These are phyloP conservation scores for Melanaphis sacchari DNA, from an alignment of 1,140 invertebrate genomes.

Conservation along the genomic window DNA sequence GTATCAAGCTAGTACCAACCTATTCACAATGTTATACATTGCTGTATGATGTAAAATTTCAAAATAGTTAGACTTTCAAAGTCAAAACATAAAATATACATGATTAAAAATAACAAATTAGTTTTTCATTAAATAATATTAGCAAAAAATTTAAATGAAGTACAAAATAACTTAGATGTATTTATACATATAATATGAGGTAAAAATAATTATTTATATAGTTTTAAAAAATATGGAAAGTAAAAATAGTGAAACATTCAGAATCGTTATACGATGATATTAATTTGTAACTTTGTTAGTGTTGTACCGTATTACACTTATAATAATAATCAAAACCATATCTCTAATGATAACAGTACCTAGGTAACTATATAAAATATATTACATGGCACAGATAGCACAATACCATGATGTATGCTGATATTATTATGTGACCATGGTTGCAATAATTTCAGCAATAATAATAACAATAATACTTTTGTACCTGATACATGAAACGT, in stretches of 20 bases:
- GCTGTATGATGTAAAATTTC: no score
- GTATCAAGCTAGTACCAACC: no score
- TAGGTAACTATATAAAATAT: background rate
- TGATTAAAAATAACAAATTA: no score
- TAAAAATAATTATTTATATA: background rate
- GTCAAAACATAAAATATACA: no score
- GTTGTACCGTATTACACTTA: background rate
- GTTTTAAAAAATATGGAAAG: background rate
- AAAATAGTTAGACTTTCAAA: no score
- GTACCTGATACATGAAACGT: slow-evolving; percentile 64
- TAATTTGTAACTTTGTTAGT: background rate
- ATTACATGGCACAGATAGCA: background rate
- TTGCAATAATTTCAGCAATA: background rate
- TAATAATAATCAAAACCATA: background rate
- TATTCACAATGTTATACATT: no score
- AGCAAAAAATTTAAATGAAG: background rate
- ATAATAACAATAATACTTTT: background rate
- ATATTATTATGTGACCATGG: background rate
- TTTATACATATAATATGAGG: no score
- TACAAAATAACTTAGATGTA: background rate
- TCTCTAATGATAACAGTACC: background rate
- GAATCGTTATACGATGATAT: background rate
- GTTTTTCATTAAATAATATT: background rate
- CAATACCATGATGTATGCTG: background rate
- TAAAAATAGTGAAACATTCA: background rate